Evolutionary conservation across 2,888 invertebrate genomes (phyloP).

Genomic region (Drosophila planitibia): DNA sequence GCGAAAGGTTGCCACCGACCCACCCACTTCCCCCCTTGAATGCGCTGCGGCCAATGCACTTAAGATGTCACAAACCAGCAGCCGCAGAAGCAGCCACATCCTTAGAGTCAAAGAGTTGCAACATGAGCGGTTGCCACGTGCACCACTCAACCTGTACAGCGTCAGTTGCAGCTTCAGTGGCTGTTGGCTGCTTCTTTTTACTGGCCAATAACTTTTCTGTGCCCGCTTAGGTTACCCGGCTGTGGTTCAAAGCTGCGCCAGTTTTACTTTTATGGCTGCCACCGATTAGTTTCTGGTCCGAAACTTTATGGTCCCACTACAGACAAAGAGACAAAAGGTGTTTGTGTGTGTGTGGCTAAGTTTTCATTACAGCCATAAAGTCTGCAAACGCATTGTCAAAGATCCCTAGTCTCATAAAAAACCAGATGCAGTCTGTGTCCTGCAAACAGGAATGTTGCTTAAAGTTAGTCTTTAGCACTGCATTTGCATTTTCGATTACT

Average conservation of each 20-base stretch:
- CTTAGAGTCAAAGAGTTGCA: conserved; percentile 19
- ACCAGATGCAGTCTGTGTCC: not conserved
- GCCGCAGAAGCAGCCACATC: conserved; percentile 32
- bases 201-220: conserved; percentile 50
- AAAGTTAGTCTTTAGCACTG: conserved; percentile 5
- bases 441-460: not conserved
- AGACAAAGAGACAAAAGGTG: conserved; percentile 8
- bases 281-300: conserved; percentile 67
- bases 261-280: conserved; percentile 63
- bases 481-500: conserved; percentile 2
- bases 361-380: conserved; percentile 38
- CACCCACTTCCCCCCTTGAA: not conserved
- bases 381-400: conserved; percentile 16
- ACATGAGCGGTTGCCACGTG: conserved; percentile 59
- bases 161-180: conserved; percentile 9
- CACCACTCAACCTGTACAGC: conserved; percentile 45
- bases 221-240: conserved; percentile 6
- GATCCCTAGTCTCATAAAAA: conserved; percentile 8
- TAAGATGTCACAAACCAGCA: conserved; percentile 70
- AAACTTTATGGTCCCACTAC: conserved; percentile 57
- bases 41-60: conserved; percentile 63
- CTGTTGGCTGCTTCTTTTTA: conserved; percentile 27
- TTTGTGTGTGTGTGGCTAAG: not conserved
- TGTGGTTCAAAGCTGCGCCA: conserved; percentile 42
- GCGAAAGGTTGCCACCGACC: conserved; percentile 25